Evolutionary conservation across 2,113 vertebrate genomes (phyloP).

Genomic region (Pseudois nayaur): DNA sequence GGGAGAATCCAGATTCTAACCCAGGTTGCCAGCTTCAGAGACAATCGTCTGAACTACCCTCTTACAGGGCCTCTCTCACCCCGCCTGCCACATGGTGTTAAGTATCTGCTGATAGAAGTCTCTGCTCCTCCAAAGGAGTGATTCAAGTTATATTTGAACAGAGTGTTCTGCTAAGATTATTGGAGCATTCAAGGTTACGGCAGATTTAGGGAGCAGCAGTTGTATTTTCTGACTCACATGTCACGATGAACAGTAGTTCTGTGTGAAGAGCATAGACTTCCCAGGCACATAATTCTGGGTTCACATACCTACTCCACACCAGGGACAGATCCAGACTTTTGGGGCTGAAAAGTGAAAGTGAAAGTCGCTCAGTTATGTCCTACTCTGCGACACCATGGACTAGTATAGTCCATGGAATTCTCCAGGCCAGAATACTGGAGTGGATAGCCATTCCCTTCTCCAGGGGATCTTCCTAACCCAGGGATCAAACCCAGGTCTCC

Average conservation of each 20-base stretch:
- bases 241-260: background rate
- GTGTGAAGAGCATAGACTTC: background rate
- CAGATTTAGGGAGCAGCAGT: background rate
- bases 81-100: background rate
- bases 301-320: background rate
- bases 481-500: background rate
- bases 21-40: background rate
- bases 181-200: background rate
- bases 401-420: background rate
- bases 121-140: background rate
- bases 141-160: background rate
- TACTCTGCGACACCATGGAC: background rate
- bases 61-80: background rate
- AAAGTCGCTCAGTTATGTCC: background rate
- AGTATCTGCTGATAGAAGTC: background rate
- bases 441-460: background rate
- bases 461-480: background rate
- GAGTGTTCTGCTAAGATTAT: background rate
- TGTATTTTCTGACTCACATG: background rate
- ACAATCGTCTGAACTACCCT: background rate
- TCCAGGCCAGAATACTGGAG: background rate
- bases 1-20: background rate
- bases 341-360: background rate
- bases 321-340: background rate
- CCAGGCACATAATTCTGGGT: background rate